Conservation (phyloP, 2,888 invertebrate species). For the Celastrina argiolus region DNA sequence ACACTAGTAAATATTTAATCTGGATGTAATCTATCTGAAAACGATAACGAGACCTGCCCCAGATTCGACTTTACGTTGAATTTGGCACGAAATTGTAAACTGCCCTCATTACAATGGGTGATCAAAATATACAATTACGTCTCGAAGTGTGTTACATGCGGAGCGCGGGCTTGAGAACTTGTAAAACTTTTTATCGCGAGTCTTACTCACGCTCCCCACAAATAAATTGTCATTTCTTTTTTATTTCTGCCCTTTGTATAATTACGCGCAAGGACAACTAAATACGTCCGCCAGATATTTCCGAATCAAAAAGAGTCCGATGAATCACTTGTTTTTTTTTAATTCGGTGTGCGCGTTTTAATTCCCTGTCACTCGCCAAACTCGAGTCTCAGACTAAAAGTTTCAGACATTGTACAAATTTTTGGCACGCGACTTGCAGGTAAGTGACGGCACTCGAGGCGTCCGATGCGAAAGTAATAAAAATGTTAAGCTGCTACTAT, state of each 20-base stretch:
- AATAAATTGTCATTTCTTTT: not conserved
- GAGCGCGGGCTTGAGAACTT: not conserved
- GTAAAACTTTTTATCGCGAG: not conserved
- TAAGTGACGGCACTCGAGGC: conserved; percentile 38
- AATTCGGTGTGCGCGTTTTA: conserved; percentile 55
- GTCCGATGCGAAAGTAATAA: not conserved
- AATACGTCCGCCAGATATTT: conserved; percentile 65
- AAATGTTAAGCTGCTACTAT: too few species aligned
- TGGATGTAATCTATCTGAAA: conserved; percentile 58
- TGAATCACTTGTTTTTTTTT: conserved; percentile 66
- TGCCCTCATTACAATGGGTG: conserved; percentile 70
- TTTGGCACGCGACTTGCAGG: conserved; percentile 52
- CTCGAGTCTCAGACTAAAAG: conserved; percentile 56
- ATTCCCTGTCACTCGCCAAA: conserved; percentile 58
- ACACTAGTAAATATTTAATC: conserved; percentile 57
- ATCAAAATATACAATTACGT: conserved; percentile 44
- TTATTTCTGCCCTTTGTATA: conserved; percentile 66
- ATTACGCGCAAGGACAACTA: conserved; percentile 70
- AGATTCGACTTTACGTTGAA: conserved; percentile 66
- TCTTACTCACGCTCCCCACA: not conserved
- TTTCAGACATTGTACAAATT: conserved; percentile 53
- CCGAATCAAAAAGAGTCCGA: conserved; percentile 65
- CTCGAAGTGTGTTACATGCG: conserved; percentile 29
- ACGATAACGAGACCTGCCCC: conserved; percentile 61
- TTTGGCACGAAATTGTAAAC: conserved; percentile 76